Evolutionary conservation across 2,113 vertebrate species (phyloP).

Genomic region (Donacobius atricapilla): DNA sequence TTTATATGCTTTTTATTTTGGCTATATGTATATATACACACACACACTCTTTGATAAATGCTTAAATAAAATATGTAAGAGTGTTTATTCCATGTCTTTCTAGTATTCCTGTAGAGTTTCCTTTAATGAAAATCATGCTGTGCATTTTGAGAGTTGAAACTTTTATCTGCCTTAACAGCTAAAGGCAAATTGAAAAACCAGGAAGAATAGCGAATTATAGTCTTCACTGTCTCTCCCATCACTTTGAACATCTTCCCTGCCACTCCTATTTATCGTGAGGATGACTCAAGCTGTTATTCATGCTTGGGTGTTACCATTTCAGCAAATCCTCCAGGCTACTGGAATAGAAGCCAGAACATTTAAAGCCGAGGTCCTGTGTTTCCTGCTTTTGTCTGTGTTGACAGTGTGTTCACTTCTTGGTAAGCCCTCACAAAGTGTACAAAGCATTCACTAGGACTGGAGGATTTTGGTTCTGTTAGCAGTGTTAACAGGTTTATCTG

Average conservation of each 20-base stretch:
- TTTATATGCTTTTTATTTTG: background rate
- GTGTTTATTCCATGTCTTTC: background rate
- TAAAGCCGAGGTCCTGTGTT: background rate
- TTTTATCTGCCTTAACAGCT: background rate
- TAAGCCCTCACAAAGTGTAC: background rate
- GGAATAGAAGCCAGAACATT: background rate
- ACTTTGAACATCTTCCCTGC: slow-evolving; percentile 34
- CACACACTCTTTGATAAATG: background rate
- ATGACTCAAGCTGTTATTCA: slow-evolving; percentile 27
- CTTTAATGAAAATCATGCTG: background rate
- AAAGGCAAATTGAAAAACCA: slow-evolving; percentile 6
- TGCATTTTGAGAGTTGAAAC: background rate
- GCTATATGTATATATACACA: background rate
- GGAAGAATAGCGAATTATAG: background rate
- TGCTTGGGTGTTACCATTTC: background rate
- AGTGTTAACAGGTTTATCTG: background rate
- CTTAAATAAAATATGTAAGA: background rate
- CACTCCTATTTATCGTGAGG: background rate
- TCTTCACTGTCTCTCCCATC: background rate
- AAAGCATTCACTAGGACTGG: background rate
- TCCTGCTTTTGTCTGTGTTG: slow-evolving; percentile 14
- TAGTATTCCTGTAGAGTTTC: background rate
- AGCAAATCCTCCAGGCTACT: slow-evolving; percentile 9
- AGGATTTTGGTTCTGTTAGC: background rate
- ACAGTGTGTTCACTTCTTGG: background rate